Conservation (phyloP, 2,888 invertebrate genomes). For the Cactoblastis cactorum region DNA sequence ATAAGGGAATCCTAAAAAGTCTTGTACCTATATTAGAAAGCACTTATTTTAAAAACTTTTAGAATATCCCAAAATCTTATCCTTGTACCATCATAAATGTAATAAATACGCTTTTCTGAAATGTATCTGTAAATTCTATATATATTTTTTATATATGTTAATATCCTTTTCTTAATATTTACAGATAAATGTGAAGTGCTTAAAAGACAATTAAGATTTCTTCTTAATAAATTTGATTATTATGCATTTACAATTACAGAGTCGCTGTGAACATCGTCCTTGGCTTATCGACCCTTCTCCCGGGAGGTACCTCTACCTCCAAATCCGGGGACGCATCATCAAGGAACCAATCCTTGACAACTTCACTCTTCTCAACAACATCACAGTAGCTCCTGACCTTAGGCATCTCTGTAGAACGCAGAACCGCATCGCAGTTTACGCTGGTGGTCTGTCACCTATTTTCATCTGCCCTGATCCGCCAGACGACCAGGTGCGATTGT, state of each 20-base stretch:
- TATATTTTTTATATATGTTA: too few relatives aligned
- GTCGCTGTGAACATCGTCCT: conserved; percentile 88
- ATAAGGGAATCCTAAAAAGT: too few relatives aligned
- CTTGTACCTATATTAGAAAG: too few relatives aligned
- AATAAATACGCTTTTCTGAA: too few relatives aligned
- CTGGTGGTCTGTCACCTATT: conserved; percentile 81
- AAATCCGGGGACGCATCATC: conserved; percentile 83
- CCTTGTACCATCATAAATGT: too few relatives aligned
- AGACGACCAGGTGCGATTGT: conserved; percentile 38
- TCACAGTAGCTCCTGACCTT: conserved; percentile 77
- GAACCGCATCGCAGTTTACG: conserved; percentile 89
- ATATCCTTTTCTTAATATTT: too few relatives aligned
- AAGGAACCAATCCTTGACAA: conserved; percentile 70
- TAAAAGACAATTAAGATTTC: too few relatives aligned
- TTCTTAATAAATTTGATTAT: too few relatives aligned
- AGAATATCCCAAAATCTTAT: too few relatives aligned
- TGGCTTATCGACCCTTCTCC: conserved; percentile 89
- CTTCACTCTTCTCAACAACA: conserved; percentile 76
- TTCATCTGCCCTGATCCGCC: conserved; percentile 80
- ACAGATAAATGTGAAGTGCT: too few relatives aligned
- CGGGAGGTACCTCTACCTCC: conserved; percentile 88
- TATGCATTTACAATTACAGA: conserved; percentile 81
- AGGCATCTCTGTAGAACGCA: conserved; percentile 84
- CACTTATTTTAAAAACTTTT: too few relatives aligned
- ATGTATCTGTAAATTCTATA: too few relatives aligned